Evolutionary conservation across 2,888 invertebrate genomes (phyloP).

Genomic region (Ethmia dodecea): DNA sequence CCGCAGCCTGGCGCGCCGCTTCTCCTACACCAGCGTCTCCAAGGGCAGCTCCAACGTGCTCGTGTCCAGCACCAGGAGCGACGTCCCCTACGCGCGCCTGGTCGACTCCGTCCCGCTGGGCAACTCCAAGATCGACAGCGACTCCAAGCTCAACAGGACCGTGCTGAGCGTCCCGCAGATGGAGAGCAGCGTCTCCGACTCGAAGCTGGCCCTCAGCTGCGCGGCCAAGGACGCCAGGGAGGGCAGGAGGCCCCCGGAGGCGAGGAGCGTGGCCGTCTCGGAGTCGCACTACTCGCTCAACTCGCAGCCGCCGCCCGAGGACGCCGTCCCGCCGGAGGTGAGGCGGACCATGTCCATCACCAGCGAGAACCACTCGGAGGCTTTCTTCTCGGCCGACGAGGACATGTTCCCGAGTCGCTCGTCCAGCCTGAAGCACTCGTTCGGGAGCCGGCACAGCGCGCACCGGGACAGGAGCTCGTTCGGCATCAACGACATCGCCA

Average conservation of each 20-base stretch:
- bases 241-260: constrained; percentile 39
- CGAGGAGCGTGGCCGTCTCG: constrained; percentile 75
- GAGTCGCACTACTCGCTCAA: constrained; percentile 83
- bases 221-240: constrained; percentile 72
- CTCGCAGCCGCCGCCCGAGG: constrained; percentile 76
- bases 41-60: constrained; percentile 64
- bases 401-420: constrained; percentile 85
- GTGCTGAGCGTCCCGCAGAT: constrained; percentile 75
- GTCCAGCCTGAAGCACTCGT: constrained; percentile 82
- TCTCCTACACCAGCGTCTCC: constrained; percentile 66
- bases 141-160: constrained; percentile 81
- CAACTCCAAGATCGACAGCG: constrained; percentile 82
- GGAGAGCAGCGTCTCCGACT: constrained; percentile 92
- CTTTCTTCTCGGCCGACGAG: constrained; percentile 96
- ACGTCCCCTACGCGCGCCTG: constrained; percentile 89
- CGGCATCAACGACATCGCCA: constrained; percentile 61
- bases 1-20: constrained; percentile 62
- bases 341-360: constrained; percentile 92
- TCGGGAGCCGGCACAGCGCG: constrained; percentile 65
- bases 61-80: constrained; percentile 72
- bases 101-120: constrained; percentile 81
- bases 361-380: constrained; percentile 93
- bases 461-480: constrained; percentile 76
- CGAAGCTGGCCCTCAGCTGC: constrained; percentile 88
- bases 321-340: constrained; percentile 78